Evolutionary conservation across 1,140 invertebrate species (phyloP).

Genomic region (Zophobas atratus): DNA sequence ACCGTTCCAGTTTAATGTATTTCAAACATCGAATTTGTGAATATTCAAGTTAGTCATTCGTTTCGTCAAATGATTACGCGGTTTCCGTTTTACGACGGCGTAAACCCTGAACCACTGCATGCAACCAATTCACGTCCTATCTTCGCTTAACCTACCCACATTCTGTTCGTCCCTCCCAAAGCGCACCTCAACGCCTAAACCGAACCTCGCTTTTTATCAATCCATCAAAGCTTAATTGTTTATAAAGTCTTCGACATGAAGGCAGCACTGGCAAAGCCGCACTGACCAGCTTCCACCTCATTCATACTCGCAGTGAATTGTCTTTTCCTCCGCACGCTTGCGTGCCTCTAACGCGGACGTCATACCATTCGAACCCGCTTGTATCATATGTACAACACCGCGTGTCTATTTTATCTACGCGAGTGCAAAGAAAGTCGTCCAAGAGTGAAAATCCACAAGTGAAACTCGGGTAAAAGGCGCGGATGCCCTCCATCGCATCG

Average conservation of each 20-base stretch:
- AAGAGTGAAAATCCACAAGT: slow-evolving; percentile 28
- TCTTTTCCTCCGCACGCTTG: slow-evolving; percentile 23
- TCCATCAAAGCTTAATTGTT: neutral
- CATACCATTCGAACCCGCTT: slow-evolving; percentile 15
- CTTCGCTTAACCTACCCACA: too few relatives aligned
- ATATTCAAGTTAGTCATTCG: too few relatives aligned
- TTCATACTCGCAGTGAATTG: slow-evolving; percentile 24
- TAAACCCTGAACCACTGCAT: too few relatives aligned
- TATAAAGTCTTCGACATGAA: neutral
- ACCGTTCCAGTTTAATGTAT: too few relatives aligned
- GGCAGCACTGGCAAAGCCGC: neutral
- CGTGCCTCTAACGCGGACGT: slow-evolving; percentile 32
- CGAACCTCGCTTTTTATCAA: slow-evolving; percentile 10
- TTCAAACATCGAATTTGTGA: too few relatives aligned
- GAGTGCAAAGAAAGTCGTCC: slow-evolving; percentile 24
- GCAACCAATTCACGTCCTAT: too few relatives aligned
- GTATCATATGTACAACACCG: slow-evolving; percentile 26
- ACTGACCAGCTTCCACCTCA: slow-evolving; percentile 17
- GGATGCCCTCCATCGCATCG: neutral
- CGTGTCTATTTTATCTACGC: slow-evolving; percentile 25
- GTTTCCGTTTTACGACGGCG: too few relatives aligned
- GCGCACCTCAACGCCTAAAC: neutral
- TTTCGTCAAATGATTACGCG: too few relatives aligned
- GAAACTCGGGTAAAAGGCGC: slow-evolving; percentile 32
- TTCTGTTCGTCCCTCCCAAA: neutral